Evolutionary conservation across 2,797 vertebrate species (phyloP), one percentile per base, ranked within the genome.

Genomic region (Urosaurus nigricauda): DNA sequence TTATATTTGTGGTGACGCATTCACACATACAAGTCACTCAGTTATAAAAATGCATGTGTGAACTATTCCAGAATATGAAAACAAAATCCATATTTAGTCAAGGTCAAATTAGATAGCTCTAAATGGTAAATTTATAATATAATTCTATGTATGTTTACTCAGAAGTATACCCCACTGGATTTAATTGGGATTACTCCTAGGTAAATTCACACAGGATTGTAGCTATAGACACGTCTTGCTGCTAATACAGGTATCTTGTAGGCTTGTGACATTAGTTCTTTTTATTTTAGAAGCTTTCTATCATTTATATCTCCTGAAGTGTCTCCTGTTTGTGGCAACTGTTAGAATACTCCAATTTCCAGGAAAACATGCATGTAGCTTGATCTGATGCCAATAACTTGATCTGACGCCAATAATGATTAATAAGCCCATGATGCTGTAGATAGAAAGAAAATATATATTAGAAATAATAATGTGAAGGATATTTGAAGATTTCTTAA

Each of bases 401-500:
- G 85, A 58, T 93, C 90, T 88, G 70, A 1, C 3, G 93, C 93
- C 71, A 86, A 71, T 79, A 88, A 82, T 53, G 91, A 87, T 95
- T 95, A 97, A 56, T 96, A 96, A 94, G 95, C 96, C 97, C 97
- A 97, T 84, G 97, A 96, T 89, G 96, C 97, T 97, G 96, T 88
- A 97, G 40, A 96, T 82, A 94, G 43, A 87, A 58, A 94, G 88
- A 92, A 93, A 94, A 93, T 24, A 80, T 32, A 79, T 8, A 77
- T 95, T 81, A 96, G 90, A 90, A 90, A 92, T 78, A 84, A 86
- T 86, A 60, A 58, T 58, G 35, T 77, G 53, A 40, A 83, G 5
- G 79, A 90, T 37, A n/a, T 80, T 0, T 40, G 2, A 37, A 26
- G 24, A 35, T 80, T 7, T 92, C 11, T 80, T 89, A 85, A 89